Evolutionary conservation across 2,113 vertebrate species (phyloP).

Genomic region (Puffinus mauretanicus): DNA sequence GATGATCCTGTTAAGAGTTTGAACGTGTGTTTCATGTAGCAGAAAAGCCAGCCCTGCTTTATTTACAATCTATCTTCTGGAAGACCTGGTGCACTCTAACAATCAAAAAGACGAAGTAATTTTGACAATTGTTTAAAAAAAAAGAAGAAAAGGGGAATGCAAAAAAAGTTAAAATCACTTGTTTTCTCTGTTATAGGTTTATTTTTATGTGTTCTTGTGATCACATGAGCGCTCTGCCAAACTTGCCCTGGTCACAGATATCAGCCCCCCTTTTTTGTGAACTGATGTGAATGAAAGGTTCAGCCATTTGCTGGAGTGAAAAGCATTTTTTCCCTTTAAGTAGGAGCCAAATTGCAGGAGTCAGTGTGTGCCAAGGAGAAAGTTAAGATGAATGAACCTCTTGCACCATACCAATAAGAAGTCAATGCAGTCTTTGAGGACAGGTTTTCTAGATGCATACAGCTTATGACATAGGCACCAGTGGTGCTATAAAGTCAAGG

Average conservation of each 20-base stretch:
- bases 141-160: not conserved
- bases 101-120: not conserved
- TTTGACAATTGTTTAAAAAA: not conserved
- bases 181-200: not conserved
- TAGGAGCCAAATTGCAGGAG: not conserved
- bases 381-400: not conserved
- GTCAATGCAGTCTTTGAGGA: not conserved
- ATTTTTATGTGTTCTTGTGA: not conserved
- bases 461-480: not conserved
- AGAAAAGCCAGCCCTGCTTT: not conserved
- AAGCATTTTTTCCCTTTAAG: not conserved
- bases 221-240: not conserved
- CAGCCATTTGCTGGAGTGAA: not conserved
- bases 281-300: not conserved
- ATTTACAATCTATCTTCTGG: not conserved
- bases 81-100: not conserved
- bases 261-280: not conserved
- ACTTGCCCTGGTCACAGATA: not conserved
- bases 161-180: not conserved
- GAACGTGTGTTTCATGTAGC: not conserved
- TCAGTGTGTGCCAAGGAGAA: not conserved
- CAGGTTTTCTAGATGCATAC: not conserved
- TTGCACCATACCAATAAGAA: not conserved
- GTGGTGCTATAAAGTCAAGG: not conserved
- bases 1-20: not conserved